These are phyloP conservation scores for Morus bassanus DNA, from an alignment of 2,797 vertebrate genomes.

Conservation along the genomic window DNA sequence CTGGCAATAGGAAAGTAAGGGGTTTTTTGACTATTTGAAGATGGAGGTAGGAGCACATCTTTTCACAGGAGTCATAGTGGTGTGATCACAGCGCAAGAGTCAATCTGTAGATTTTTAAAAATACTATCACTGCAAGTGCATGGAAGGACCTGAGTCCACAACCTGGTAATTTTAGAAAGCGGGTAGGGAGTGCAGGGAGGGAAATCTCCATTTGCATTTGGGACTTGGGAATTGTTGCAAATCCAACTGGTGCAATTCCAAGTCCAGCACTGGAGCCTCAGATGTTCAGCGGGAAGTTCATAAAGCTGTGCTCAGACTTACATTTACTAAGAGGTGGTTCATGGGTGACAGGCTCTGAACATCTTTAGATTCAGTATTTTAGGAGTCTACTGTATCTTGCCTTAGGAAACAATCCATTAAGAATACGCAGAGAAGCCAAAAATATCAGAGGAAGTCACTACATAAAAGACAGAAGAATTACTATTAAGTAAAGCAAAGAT, in stretches of 20 bases:
- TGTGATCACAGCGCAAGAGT: background rate
- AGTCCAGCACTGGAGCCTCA: background rate
- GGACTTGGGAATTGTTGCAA: background rate
- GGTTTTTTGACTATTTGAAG: background rate
- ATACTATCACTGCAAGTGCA: background rate
- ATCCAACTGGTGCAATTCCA: background rate
- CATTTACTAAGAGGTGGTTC: background rate
- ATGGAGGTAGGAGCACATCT: background rate
- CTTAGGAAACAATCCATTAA: background rate
- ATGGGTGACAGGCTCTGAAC: background rate
- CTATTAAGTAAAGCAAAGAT: background rate
- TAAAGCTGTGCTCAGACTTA: background rate
- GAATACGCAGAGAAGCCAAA: background rate
- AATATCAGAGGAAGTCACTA: background rate
- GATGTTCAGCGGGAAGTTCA: background rate
- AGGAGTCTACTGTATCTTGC: background rate
- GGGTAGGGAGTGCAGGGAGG: rapidly evolving
- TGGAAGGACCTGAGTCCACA: background rate
- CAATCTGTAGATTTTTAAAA: background rate
- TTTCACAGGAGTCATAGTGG: background rate
- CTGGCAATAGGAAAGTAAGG: background rate
- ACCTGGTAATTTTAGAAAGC: background rate
- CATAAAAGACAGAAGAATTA: background rate
- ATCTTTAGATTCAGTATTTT: background rate
- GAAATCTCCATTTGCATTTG: background rate